Percentiles rank a stretch among this genome's conserved stretches.
These are phyloP conservation scores for Platalea minor DNA, from an alignment of 2,797 vertebrate genomes.

Conservation along the genomic window DNA sequence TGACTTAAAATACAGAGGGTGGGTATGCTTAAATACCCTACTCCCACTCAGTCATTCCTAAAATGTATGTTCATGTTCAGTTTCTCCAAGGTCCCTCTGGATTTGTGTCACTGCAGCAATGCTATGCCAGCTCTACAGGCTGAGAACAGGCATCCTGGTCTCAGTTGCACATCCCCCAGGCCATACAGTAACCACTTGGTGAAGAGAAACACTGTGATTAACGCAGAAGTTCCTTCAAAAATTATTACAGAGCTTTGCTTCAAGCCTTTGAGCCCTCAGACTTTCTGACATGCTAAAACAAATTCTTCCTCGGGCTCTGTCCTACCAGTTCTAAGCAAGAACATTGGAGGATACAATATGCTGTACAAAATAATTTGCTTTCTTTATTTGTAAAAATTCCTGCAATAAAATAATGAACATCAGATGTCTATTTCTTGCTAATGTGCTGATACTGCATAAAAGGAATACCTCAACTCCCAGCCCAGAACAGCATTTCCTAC, in stretches of 20 bases:
- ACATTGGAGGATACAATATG: accelerated
- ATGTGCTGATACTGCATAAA: background rate
- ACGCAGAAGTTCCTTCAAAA: background rate
- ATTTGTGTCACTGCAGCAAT: background rate
- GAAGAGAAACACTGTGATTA: background rate
- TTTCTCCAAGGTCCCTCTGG: background rate
- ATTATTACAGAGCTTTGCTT: background rate
- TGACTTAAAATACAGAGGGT: background rate
- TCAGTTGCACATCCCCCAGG: background rate
- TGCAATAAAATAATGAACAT: background rate
- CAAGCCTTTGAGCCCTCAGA: background rate
- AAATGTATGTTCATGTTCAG: background rate
- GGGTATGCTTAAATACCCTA: background rate
- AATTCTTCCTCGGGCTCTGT: background rate
- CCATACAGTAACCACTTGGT: background rate
- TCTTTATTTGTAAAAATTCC: background rate
- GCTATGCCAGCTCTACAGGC: background rate
- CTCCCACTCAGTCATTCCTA: background rate
- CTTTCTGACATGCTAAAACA: background rate
- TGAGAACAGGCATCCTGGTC: background rate
- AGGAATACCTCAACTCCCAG: background rate
- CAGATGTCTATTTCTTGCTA: background rate
- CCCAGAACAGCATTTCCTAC: background rate
- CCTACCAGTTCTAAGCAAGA: background rate
- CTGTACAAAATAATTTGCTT: background rate